Evolutionary conservation across 2,888 invertebrate species (phyloP).

Genomic region (Idaea straminata): DNA sequence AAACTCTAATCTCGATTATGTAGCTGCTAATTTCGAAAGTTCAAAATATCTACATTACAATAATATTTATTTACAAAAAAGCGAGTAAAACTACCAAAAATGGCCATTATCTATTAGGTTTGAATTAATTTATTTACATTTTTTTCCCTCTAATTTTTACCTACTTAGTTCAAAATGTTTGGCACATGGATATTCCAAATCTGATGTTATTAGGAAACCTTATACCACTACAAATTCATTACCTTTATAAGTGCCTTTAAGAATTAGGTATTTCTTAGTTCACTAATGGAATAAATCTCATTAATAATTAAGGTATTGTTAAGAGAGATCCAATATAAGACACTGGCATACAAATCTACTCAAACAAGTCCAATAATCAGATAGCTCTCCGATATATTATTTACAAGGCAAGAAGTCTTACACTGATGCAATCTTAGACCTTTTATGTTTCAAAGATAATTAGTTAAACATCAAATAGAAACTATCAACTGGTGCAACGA

Average conservation of each 20-base stretch:
- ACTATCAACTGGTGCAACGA: not conserved
- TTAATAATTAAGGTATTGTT: constrained; percentile 46
- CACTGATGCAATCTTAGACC: not conserved
- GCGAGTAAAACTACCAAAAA: constrained; percentile 18
- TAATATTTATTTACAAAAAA: constrained; percentile 52
- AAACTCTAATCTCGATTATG: constrained; percentile 13
- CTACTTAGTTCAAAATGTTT: constrained; percentile 4
- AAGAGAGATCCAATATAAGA: constrained; percentile 72
- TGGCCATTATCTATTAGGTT: constrained; percentile 8
- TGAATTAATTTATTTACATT: constrained; percentile 20
- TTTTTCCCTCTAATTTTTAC: constrained; percentile 10
- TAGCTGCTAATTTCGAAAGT: constrained; percentile 3
- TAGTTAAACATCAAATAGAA: not conserved
- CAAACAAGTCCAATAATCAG: constrained; percentile 18
- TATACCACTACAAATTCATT: not conserved
- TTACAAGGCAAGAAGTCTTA: constrained; percentile 17
- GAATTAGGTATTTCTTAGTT: constrained; percentile 52
- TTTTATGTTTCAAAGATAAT: not conserved
- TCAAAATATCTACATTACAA: constrained; percentile 56
- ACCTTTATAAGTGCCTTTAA: not conserved
- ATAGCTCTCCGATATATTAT: constrained; percentile 22
- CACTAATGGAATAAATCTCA: constrained; percentile 78
- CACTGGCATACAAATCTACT: constrained; percentile 48
- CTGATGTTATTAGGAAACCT: not conserved
- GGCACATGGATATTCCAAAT: constrained; percentile 2